A percentile compares a stretch with the other conserved stretches of the same genome.
phyloP scores from a whole-genome alignment of 2,797 vertebrate genomes.

The Onychomys leucogaster region DNA sequence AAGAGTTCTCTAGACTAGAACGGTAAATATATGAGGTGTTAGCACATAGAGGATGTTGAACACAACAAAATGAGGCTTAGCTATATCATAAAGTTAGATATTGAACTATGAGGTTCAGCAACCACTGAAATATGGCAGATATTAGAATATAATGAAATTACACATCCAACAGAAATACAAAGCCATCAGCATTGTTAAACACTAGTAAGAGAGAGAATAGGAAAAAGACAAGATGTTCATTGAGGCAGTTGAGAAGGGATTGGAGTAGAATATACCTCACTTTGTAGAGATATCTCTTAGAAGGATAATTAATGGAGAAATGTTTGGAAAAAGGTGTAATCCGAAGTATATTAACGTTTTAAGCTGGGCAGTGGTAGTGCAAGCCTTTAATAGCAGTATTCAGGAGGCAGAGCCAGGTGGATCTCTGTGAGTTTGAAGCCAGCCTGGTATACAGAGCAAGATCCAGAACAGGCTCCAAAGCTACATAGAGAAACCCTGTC shows the following conservation, averaged over 20 bases:
- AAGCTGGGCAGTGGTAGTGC: no score
- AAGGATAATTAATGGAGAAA: not conserved
- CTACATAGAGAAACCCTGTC: no score
- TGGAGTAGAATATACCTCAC: not conserved
- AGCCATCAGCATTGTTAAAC: not conserved
- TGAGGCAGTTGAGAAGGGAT: not conserved
- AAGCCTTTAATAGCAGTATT: no score
- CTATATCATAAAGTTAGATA: not conserved
- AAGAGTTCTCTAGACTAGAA: not conserved
- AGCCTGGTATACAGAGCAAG: no score
- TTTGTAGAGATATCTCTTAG: not conserved
- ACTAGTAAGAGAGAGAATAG: not conserved
- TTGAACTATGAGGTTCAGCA: not conserved
- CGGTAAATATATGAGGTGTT: not conserved
- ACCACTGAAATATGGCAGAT: not conserved
- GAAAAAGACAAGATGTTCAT: not conserved
- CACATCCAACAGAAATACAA: not conserved
- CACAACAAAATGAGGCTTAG: not conserved
- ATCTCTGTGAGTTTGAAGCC: no score
- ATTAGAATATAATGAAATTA: not conserved
- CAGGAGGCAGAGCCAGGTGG: no score
- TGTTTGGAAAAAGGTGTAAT: not conserved
- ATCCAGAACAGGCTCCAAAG: no score
- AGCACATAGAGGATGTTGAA: not conserved
- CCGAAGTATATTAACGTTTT: not conserved